phyloP scores from a whole-genome alignment of 2,888 invertebrate species.

The Sericinus montela region DNA sequence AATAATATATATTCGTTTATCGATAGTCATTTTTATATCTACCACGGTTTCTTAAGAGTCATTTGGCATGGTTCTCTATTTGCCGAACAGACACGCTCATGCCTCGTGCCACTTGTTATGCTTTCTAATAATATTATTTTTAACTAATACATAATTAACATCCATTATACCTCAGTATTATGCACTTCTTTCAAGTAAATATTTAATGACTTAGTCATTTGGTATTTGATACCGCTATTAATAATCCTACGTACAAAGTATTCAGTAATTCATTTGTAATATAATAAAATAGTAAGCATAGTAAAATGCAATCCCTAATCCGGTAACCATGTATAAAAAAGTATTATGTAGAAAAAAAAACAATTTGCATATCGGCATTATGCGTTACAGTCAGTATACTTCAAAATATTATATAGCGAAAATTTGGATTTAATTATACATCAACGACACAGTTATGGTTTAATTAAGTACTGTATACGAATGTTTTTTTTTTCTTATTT shows the following conservation, averaged over 20 bases:
- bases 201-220: constrained; percentile 13
- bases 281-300: not conserved
- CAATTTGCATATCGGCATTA: no score
- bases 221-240: constrained; percentile 31
- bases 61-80: no score
- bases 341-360: no score
- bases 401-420: not conserved
- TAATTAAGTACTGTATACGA: constrained; percentile 57
- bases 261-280: constrained; percentile 21
- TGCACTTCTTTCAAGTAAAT: constrained; percentile 4
- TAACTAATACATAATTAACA: not conserved
- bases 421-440: not conserved
- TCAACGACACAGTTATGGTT: constrained; percentile 29
- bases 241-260: constrained; percentile 57
- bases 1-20: no score
- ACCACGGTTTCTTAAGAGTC: no score
- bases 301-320: not conserved
- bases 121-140: not conserved
- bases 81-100: no score
- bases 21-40: no score
- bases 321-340: no score
- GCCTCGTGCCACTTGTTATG: no score
- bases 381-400: no score
- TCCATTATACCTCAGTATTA: constrained; percentile 29
- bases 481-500: constrained; percentile 48